Evolutionary conservation across 2,888 invertebrate species (phyloP), one percentile per base, ranked within the genome.

Genomic region (Dromius quadrimaculatus): DNA sequence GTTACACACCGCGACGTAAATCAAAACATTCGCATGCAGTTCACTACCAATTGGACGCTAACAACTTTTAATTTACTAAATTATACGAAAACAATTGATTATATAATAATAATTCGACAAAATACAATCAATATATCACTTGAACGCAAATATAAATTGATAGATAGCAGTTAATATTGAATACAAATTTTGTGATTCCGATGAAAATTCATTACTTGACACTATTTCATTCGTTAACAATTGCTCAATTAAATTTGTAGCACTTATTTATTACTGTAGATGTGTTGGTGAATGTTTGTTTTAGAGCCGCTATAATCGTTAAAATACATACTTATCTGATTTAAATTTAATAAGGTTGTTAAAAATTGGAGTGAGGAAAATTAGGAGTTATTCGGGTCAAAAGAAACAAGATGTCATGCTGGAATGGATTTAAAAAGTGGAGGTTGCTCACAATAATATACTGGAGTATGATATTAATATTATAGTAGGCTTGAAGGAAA

Each of bases 201-300:
- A 47, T 47, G 47, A 47, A 22, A 45, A 47, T 47, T 47, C 47
- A 47, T 23, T 47, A 13, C 47, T 3, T 47, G 20, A 20, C 47
- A 47, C n/a, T 47, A 23, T 47, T 47, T 47, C 20, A 47, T 23
- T 47, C 23, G 23, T 47, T 47, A 47, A 47, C 47, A 47, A 47
- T 47, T 47, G 47, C 23, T 47, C 47, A 47, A 47, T 47, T 47
- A 20, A 47, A 20, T 9, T 5, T 4, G n/a, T 3, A 2, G 8
- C 23, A 23, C 47, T 23, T 23, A 47, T 47, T 47, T 47, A 47
- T 11, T n/a, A 11, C 11, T 5, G 11, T 4, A n/a, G 38, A 36
- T 36, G n/a, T 36, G 6, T 6, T 36, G 8, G 2, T 6, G n/a
- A 11, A 36, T 36, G 36, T 36, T 36, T 36, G 36, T 11, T 36